These are phyloP conservation scores for Calephelis virginiensis DNA, from an alignment of 1,140 invertebrate genomes.

Conservation along the genomic window DNA sequence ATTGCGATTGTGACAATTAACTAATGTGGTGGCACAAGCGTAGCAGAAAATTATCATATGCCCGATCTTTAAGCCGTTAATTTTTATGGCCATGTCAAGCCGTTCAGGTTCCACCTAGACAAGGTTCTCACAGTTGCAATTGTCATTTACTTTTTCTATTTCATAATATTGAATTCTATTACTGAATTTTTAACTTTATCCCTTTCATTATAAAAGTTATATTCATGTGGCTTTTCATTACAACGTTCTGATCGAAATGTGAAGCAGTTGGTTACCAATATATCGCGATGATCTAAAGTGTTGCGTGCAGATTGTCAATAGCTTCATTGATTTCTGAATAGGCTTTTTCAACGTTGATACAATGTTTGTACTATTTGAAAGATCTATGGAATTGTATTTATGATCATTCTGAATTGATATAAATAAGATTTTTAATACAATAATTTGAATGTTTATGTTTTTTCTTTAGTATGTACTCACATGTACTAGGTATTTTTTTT, in stretches of 20 bases:
- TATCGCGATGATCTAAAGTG: not conserved
- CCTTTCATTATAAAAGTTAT: not conserved
- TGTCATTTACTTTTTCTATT: slow-evolving; percentile 6
- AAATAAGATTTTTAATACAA: no score
- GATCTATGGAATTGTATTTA: no score
- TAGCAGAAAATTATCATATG: no score
- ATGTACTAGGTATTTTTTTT: no score
- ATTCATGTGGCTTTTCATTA: not conserved
- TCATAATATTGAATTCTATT: not conserved
- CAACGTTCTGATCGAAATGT: slow-evolving; percentile 1
- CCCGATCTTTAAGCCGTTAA: not conserved
- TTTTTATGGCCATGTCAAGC: not conserved
- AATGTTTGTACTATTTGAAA: not conserved
- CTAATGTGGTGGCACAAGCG: no score
- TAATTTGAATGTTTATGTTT: no score
- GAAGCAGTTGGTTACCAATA: not conserved
- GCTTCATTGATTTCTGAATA: not conserved
- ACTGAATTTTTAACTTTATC: not conserved
- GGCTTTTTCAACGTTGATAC: not conserved
- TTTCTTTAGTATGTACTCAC: no score
- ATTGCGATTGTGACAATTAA: no score
- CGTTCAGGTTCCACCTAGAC: not conserved
- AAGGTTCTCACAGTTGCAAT: slow-evolving; percentile 7
- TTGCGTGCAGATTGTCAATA: slow-evolving; percentile 11
- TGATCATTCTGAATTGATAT: no score